Conservation (phyloP, 2,888 invertebrate genomes). For the Apodemia mormo region DNA sequence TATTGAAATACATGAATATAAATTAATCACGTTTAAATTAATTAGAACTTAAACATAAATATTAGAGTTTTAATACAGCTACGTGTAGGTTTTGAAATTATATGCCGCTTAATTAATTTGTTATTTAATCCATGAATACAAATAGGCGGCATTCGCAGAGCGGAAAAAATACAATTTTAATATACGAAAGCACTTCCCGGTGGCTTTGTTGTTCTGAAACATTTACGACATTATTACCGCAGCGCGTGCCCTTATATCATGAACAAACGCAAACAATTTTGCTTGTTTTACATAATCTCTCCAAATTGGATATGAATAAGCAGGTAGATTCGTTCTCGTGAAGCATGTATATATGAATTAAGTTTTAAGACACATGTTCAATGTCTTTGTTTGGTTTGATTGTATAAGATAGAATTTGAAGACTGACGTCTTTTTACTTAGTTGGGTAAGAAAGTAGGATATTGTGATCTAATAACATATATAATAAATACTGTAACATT, state of each 20-base stretch:
- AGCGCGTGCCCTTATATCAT: constrained; percentile 54
- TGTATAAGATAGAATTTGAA: no score
- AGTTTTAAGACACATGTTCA: neutral
- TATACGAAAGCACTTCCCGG: constrained; percentile 55
- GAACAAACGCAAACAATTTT: constrained; percentile 63
- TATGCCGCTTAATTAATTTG: constrained; percentile 16
- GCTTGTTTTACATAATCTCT: constrained; percentile 64
- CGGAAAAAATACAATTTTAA: constrained; percentile 61
- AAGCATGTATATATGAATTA: constrained; percentile 7
- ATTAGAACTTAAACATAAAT: no score
- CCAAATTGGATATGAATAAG: constrained; percentile 54
- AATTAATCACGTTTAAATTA: no score
- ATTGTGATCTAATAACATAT: no score
- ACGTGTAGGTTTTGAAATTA: constrained; percentile 40
- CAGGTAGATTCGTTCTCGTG: constrained; percentile 30
- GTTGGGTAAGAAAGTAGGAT: no score
- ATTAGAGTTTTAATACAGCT: constrained; percentile 28
- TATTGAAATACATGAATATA: no score
- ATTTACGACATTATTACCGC: constrained; percentile 66
- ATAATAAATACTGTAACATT: no score
- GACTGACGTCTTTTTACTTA: no score
- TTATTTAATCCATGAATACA: constrained; percentile 28
- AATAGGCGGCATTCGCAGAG: constrained; percentile 48
- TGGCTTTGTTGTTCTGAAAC: constrained; percentile 55
- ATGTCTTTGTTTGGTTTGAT: neutral